Conservation (phyloP, 1,140 invertebrate genomes). For the Zaprionus kolodkinae region DNA sequence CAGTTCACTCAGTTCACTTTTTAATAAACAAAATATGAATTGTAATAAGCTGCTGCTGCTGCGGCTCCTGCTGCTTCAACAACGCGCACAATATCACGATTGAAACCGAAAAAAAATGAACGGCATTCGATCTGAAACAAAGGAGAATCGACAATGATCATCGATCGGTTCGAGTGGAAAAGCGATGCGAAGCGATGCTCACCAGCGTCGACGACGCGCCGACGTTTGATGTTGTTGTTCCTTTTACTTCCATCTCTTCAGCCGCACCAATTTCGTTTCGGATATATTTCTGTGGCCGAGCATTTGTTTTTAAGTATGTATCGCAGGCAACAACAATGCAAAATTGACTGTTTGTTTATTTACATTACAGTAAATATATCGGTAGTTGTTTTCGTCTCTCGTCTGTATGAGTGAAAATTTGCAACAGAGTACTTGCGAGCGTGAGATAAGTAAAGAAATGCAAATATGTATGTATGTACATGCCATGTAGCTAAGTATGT, state of each 20-base stretch:
- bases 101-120: slow-evolving; percentile 24
- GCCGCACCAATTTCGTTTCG: slow-evolving; percentile 28
- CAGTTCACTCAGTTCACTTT: background rate
- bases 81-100: slow-evolving; percentile 23
- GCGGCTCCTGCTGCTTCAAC: background rate
- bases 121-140: slow-evolving; percentile 8
- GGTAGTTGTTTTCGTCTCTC: slow-evolving; percentile 1
- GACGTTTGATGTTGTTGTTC: slow-evolving; percentile 31
- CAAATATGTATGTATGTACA: background rate
- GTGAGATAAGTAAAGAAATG: background rate
- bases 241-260: slow-evolving; percentile 27
- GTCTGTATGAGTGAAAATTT: background rate
- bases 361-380: slow-evolving; percentile 38
- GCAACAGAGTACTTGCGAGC: slow-evolving; percentile 4
- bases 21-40: slow-evolving; percentile 17
- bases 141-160: slow-evolving; percentile 44
- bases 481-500: background rate
- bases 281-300: slow-evolving; percentile 40
- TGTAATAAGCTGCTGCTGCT: background rate
- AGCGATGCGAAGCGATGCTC: slow-evolving; percentile 25
- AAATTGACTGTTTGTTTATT: slow-evolving; percentile 35
- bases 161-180: slow-evolving; percentile 55
- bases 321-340: slow-evolving; percentile 16
- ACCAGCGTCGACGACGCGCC: slow-evolving; percentile 1
- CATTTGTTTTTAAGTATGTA: slow-evolving; percentile 64